Evolutionary conservation across 2,797 vertebrate genomes (phyloP).

Genomic region (Hoplostethus mediterraneus): DNA sequence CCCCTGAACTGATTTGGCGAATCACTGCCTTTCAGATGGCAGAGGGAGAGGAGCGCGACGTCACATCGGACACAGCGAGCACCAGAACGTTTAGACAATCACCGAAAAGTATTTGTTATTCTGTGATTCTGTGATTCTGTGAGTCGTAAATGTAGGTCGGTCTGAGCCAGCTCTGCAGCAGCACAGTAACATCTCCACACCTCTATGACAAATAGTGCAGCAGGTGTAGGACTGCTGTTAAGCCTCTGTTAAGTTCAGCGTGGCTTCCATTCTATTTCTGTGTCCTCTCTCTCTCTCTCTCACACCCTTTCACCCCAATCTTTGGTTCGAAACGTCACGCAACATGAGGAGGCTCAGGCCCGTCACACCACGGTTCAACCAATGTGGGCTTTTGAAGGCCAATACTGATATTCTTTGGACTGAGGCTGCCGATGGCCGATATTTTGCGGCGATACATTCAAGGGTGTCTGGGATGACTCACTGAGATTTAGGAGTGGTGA

Average conservation of each 20-base stretch:
- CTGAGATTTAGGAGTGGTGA: neutral
- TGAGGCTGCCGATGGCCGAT: neutral
- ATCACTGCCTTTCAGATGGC: neutral
- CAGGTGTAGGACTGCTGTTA: constrained; percentile 58
- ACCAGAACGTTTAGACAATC: neutral
- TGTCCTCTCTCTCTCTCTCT: constrained; percentile 11
- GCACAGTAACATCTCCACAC: constrained; percentile 13
- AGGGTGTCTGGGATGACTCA: neutral
- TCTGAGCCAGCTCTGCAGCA: constrained; percentile 4
- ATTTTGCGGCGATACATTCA: neutral
- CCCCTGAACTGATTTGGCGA: constrained; percentile 23
- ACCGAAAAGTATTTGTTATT: neutral
- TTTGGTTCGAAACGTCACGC: constrained; percentile 33
- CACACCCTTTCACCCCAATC: constrained; percentile 22
- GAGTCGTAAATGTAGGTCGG: constrained; percentile 23
- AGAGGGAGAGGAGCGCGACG: neutral
- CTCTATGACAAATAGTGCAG: constrained; percentile 41
- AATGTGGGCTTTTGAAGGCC: neutral
- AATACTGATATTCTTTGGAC: neutral
- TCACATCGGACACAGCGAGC: too few relatives aligned
- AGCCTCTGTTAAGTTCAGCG: constrained; percentile 38
- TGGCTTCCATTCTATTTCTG: constrained; percentile 22
- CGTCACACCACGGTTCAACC: neutral
- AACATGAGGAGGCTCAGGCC: constrained; percentile 31
- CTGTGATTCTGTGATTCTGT: neutral